phyloP scores from a whole-genome alignment of 2,797 vertebrate genomes.

The Cygnus olor region DNA sequence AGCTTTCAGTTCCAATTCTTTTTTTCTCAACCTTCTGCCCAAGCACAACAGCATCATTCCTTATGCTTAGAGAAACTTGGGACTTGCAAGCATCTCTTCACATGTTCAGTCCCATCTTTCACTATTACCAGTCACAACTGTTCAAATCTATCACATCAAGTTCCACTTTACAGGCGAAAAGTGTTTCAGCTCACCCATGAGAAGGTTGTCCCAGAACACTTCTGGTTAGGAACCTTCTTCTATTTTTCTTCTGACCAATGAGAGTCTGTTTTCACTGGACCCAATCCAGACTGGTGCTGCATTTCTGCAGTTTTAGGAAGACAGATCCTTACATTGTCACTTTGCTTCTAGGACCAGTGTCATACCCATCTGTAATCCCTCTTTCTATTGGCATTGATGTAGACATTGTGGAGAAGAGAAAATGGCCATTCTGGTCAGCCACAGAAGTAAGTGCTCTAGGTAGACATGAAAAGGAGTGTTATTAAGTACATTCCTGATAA shows the following conservation, averaged over 20 bases:
- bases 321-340: background rate
- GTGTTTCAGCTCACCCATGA: accelerated
- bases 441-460: background rate
- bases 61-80: background rate
- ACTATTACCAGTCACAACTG: background rate
- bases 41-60: background rate
- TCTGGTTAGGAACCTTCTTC: background rate
- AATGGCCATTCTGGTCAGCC: background rate
- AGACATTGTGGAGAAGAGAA: background rate
- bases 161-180: background rate
- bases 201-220: background rate
- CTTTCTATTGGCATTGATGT: background rate
- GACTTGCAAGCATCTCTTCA: background rate
- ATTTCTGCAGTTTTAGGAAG: background rate
- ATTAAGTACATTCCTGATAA: background rate
- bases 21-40: background rate
- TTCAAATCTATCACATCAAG: background rate
- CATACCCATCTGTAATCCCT: background rate
- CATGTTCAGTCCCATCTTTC: background rate
- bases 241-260: background rate
- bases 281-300: background rate
- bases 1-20: background rate
- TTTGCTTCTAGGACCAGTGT: background rate
- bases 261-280: background rate
- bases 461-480: background rate